phyloP scores from a whole-genome alignment of 2,113 vertebrate species.

The Tenrec ecaudatus region DNA sequence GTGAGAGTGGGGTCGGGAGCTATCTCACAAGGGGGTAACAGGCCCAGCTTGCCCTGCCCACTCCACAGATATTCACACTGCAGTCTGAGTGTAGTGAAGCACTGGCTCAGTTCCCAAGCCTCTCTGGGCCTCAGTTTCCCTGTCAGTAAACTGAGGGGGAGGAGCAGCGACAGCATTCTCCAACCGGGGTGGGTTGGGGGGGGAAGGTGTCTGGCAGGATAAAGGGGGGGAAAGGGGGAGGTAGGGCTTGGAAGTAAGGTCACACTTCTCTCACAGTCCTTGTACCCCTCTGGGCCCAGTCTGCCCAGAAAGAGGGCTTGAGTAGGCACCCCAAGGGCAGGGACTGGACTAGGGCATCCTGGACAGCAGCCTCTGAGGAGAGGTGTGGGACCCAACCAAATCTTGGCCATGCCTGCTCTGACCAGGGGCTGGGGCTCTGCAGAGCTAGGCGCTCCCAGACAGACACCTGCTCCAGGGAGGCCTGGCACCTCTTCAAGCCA shows the following conservation, averaged over 20 bases:
- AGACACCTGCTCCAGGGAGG: slow-evolving; percentile 30
- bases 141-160: not conserved
- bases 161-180: not conserved
- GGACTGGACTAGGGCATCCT: not conserved
- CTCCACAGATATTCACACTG: not conserved
- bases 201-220: not conserved
- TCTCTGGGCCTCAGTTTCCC: slow-evolving; percentile 34
- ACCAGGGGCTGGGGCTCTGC: not conserved
- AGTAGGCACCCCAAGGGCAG: not conserved
- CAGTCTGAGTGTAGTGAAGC: not conserved
- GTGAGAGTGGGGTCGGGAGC: slow-evolving; percentile 59
- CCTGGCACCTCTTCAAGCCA: not conserved
- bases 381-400: not conserved
- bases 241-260: slow-evolving; percentile 25
- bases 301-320: not conserved
- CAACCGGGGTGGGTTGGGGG: too few species aligned
- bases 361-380: not conserved
- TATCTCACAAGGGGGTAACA: not conserved
- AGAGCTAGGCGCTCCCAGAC: not conserved
- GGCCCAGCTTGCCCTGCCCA: not conserved
- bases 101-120: not conserved
- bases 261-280: not conserved
- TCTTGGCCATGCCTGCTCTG: not conserved
- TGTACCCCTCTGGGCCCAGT: not conserved
- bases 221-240: not conserved